Evolutionary conservation across 2,113 vertebrate species (phyloP), one percentile per base, ranked within the genome.

Genomic region (Gallinago jamesoni): DNA sequence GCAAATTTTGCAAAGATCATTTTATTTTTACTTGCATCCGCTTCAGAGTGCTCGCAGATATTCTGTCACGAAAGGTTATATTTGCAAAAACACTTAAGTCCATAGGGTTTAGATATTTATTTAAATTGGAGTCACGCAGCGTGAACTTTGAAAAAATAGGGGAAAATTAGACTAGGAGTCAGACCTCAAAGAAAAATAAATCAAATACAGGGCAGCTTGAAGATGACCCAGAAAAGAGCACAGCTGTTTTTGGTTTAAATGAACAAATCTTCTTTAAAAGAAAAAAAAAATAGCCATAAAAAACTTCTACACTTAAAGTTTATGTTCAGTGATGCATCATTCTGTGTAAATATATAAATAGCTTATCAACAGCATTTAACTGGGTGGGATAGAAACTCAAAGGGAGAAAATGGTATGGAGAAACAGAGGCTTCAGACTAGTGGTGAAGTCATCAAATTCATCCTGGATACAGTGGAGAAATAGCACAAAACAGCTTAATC

Each of bases 81-180:
- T 76, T 93, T 85, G 87, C 19, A 83, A 70, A 96, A 96, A 70
- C 55, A 31, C 28, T 87, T 48, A 52, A 96, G 91, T 96, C 90
- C 41, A 2, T 52, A 37, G 84, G 67, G 81, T 66, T 93, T 93
- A 79, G 74, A 14, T 96, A 87, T 79, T 89, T 77, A 93, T 95
- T 91, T 89, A 91, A 48, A 47, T 57, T 90, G 66, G 43, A 94
- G 45, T 30, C 70, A 35, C 62, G 59, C 31, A 74, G 55, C 37
- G 24, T 67, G 90, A 85, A 90, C 74, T 76, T 83, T 74, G 78
- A 94, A 88, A 96, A 88, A 74, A 83, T 16, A 77, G 60, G 55
- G 18, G 55, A 72, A 73, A 88, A 77, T 88, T 81, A 67, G 33
- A 43, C 59, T 50, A 39, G 10, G 47, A 77, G 23, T 74, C 63